phyloP scores from a whole-genome alignment of 2,797 vertebrate species.

The Gobionotothen gibberifrons region DNA sequence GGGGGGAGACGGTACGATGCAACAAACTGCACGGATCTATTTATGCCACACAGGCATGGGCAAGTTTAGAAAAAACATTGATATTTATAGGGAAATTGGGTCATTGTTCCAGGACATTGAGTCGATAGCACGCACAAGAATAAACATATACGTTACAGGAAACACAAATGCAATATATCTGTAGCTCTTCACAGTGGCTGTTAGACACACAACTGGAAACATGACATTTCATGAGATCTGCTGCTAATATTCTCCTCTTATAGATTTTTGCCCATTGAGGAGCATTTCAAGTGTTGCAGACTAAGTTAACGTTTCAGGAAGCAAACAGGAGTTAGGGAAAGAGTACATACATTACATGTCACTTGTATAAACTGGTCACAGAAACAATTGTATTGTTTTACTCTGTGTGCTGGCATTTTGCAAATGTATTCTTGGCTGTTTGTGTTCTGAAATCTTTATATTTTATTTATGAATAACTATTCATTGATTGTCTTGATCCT shows the following conservation, averaged over 20 bases:
- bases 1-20: constrained; percentile 36
- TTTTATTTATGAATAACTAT: background rate
- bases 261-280: background rate
- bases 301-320: background rate
- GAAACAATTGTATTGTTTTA: background rate
- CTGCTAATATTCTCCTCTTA: background rate
- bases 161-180: constrained; percentile 9
- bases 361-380: background rate
- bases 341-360: background rate
- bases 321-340: background rate
- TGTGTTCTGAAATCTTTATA: background rate
- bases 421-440: background rate
- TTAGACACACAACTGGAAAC: constrained; percentile 24
- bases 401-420: background rate
- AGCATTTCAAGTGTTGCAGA: background rate
- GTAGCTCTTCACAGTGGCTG: background rate
- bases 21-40: constrained; percentile 49
- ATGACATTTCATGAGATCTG: background rate
- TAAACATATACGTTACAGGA: constrained; percentile 29
- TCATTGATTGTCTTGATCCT: background rate
- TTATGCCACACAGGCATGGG: constrained; percentile 29
- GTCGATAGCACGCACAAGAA: background rate
- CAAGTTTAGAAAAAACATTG: constrained; percentile 24
- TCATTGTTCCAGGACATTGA: constrained; percentile 20
- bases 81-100: constrained; percentile 47